These are phyloP conservation scores for Holacanthella duospinosa DNA, from an alignment of 2,888 invertebrate genomes.

Conservation along the genomic window DNA sequence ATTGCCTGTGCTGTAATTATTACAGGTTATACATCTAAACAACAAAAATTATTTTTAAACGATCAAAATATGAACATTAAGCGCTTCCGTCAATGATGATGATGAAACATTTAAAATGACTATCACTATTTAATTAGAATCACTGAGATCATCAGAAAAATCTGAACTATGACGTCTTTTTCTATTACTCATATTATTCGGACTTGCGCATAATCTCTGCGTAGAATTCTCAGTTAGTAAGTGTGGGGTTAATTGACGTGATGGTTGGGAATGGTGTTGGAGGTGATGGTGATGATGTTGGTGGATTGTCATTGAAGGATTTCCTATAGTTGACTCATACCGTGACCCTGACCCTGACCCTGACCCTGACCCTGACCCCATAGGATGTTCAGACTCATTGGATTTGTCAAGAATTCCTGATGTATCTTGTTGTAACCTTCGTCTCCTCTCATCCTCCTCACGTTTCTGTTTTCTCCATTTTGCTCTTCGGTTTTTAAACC, in stretches of 20 bases:
- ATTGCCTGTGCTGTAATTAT: too few species aligned
- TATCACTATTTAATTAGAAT: slow-evolving; percentile 19
- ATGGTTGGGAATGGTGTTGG: not conserved
- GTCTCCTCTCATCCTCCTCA: not conserved
- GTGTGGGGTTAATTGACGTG: not conserved
- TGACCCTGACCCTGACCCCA: not conserved
- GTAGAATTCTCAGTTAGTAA: not conserved
- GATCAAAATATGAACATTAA: too few species aligned
- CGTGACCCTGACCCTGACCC: too few species aligned
- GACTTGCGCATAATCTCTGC: not conserved
- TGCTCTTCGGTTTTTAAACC: slow-evolving; percentile 92
- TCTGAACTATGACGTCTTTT: slow-evolving; percentile 24
- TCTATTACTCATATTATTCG: not conserved
- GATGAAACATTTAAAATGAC: not conserved
- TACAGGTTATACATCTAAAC: too few species aligned
- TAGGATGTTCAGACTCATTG: not conserved
- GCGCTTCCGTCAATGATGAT: too few species aligned
- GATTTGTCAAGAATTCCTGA: not conserved
- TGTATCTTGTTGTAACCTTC: not conserved
- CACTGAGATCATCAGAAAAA: slow-evolving; percentile 34
- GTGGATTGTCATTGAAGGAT: not conserved
- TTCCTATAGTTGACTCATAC: not conserved
- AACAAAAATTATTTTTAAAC: too few species aligned
- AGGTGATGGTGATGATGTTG: not conserved
- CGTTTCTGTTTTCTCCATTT: slow-evolving; percentile 89